These are phyloP conservation scores for Synergus gifuensis DNA, from an alignment of 2,888 invertebrate species.

Conservation along the genomic window DNA sequence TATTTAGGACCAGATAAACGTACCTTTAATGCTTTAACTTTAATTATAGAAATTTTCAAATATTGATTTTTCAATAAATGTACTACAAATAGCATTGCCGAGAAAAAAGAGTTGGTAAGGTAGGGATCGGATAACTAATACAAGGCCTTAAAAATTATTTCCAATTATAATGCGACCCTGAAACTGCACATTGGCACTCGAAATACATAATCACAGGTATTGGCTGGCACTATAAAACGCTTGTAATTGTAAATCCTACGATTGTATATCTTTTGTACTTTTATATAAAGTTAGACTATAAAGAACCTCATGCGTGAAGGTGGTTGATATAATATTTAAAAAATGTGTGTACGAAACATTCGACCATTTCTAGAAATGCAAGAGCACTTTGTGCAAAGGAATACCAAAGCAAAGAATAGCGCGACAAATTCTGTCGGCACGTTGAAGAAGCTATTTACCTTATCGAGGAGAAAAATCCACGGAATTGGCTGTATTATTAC, in stretches of 20 bases:
- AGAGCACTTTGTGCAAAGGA: slow-evolving; percentile 73
- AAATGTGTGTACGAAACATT: slow-evolving; percentile 57
- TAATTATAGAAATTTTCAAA: too few species aligned
- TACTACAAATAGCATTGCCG: too few species aligned
- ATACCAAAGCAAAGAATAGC: slow-evolving; percentile 76
- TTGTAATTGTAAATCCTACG: background rate
- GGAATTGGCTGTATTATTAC: slow-evolving; percentile 21
- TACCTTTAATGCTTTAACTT: too few species aligned
- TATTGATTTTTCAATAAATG: too few species aligned
- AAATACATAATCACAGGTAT: slow-evolving; percentile 25
- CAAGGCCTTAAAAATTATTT: too few species aligned
- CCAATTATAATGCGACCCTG: background rate
- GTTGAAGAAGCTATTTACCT: slow-evolving; percentile 64
- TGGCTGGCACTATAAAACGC: slow-evolving; percentile 11
- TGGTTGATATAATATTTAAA: slow-evolving; percentile 30
- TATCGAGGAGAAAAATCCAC: slow-evolving; percentile 1
- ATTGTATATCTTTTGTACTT: slow-evolving; percentile 67
- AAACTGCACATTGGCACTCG: slow-evolving; percentile 14
- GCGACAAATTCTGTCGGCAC: slow-evolving; percentile 74
- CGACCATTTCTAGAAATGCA: slow-evolving; percentile 77
- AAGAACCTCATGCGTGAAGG: slow-evolving; percentile 25
- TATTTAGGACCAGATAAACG: too few species aligned
- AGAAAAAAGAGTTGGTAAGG: too few species aligned
- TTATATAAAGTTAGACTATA: slow-evolving; percentile 57
- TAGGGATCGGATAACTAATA: too few species aligned